Evolutionary conservation across 23 tunicate species (phyloP).

Genomic region (Aplidium turbinatum): DNA sequence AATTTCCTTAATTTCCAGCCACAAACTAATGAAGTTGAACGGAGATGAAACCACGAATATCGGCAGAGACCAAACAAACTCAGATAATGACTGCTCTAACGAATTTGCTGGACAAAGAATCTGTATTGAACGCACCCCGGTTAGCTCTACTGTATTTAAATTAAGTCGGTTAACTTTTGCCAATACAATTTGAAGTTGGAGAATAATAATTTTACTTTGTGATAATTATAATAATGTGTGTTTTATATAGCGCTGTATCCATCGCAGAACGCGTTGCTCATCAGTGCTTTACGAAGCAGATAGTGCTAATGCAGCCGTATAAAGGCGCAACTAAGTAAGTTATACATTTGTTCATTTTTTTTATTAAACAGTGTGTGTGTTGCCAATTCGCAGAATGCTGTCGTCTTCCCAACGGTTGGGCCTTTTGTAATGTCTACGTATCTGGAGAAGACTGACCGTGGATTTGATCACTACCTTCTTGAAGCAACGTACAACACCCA

Average conservation of each 20-base stretch:
- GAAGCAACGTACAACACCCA: background rate
- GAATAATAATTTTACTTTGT: too few species aligned
- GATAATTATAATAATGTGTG: too few species aligned
- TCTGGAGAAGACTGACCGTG: slow-evolving; percentile 56
- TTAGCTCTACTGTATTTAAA: too few species aligned
- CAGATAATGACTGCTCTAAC: slow-evolving; percentile 29
- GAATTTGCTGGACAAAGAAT: slow-evolving; percentile 69
- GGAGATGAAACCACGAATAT: slow-evolving; percentile 37
- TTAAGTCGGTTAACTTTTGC: background rate
- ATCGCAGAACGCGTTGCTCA: too few species aligned
- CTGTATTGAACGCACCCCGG: slow-evolving; percentile 34
- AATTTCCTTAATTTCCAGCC: too few species aligned
- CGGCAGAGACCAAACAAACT: background rate
- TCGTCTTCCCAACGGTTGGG: slow-evolving; percentile 47
- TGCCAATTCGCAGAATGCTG: background rate
- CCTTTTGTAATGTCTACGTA: slow-evolving; percentile 35
- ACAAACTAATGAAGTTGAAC: slow-evolving; percentile 59
- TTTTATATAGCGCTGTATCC: too few species aligned
- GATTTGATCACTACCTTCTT: background rate
- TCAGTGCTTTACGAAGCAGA: too few species aligned
- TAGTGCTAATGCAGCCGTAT: too few species aligned
- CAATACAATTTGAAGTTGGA: background rate
- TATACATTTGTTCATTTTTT: too few species aligned
- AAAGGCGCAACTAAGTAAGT: too few species aligned
- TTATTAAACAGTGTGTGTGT: background rate